Evolutionary conservation across 1,140 invertebrate species (phyloP), one percentile per base, ranked within the genome.

Genomic region (Caenorhabditis brenneri): DNA sequence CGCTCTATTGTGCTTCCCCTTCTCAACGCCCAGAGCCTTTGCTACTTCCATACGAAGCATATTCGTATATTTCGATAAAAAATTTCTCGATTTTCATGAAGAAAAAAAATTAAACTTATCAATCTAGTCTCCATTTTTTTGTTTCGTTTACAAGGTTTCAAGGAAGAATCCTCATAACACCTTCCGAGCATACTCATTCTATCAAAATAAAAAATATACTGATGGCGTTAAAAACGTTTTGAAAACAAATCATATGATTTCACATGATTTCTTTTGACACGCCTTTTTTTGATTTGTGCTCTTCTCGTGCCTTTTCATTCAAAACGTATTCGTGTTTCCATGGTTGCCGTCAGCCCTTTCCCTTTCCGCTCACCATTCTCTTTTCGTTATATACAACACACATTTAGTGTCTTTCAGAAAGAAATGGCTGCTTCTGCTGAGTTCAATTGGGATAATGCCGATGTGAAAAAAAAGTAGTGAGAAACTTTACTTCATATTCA

Each of bases 381-480:
- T 74, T 74, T 74, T 46, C 65, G 7, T 15, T 19, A 58, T 58
- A 58, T 19, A 22, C 22, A 65, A 16, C 33, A 29, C n/a, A 33
- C 36, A 7, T 24, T 74, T 74, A n/a, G n/a, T 74, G 4, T 51
- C 31, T 78, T 49, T 29, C 19, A 53, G 48, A 24, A 29, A 29
- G 48, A 16, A 29, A 82, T 65, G 79, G 31, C 84, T 39, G 84
- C 82, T 42, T 24, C 42, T 19, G 39, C 85, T 36, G 82, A 87
- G 51, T 87, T 83, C 84, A 80, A 87, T 16, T 87, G 86, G 86
- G 86, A 87, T 46, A 55, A 65, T 24, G 85, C 82, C 46, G 86
- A 87, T 46, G 48, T 86, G 19, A 87, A 87, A 58, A 82, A 82
- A 31, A 86, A 78, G 85, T 86, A 39, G 69, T 83, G 3, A 46